Evolutionary conservation across 2,113 vertebrate genomes (phyloP).

Genomic region (Benitochromis conjunctus): DNA sequence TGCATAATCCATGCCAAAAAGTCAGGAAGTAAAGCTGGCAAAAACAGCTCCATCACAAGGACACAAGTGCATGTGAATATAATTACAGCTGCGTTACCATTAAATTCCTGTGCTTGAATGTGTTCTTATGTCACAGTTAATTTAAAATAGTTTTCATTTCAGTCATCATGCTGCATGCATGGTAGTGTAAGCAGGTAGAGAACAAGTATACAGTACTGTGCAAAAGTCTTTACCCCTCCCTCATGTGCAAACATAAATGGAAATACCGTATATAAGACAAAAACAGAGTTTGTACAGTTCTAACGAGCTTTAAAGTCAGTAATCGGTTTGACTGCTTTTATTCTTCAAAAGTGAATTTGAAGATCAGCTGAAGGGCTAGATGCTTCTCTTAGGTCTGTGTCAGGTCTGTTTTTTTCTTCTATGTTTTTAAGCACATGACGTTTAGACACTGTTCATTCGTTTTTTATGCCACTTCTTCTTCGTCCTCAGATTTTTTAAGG

Average conservation of each 20-base stretch:
- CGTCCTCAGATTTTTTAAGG: neutral
- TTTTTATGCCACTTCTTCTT: neutral
- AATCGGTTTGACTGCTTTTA: neutral
- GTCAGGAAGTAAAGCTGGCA: neutral
- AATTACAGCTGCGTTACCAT: neutral
- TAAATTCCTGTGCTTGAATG: neutral
- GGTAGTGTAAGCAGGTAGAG: neutral
- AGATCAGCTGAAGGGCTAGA: neutral
- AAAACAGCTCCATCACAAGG: neutral
- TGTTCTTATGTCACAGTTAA: neutral
- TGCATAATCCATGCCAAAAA: neutral
- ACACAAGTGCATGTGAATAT: neutral
- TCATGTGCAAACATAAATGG: neutral
- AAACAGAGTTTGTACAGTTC: neutral
- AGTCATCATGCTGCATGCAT: neutral
- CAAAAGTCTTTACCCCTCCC: neutral
- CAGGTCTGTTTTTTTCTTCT: neutral
- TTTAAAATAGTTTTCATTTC: neutral
- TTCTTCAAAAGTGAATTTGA: too few species aligned
- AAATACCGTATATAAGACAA: neutral
- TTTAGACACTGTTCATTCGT: fast-evolving
- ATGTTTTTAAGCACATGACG: neutral
- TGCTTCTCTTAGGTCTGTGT: neutral
- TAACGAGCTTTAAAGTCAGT: neutral
- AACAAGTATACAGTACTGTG: neutral